phyloP scores from a whole-genome alignment of 2,888 invertebrate species.

The Itoplectis maculator region DNA sequence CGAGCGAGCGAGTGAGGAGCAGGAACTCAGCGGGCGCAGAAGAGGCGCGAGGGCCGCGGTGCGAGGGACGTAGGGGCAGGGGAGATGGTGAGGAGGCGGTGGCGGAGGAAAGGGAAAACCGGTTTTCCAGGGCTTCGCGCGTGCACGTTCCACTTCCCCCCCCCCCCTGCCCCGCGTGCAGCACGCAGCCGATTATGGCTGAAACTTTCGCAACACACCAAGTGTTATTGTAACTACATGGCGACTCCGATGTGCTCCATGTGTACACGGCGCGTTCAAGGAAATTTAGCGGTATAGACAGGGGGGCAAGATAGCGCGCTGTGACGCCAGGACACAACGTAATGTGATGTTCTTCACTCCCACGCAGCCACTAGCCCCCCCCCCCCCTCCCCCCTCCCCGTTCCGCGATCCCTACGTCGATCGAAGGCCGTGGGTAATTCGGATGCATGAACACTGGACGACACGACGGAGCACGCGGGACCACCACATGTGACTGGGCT shows the following conservation, averaged over 20 bases:
- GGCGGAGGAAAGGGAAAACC: conserved; percentile 36
- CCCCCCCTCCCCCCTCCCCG: no score
- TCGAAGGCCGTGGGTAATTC: neutral
- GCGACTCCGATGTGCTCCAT: conserved; percentile 7
- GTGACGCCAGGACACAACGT: neutral
- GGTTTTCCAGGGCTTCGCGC: conserved; percentile 34
- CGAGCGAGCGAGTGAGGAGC: conserved; percentile 21
- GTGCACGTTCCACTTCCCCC: conserved; percentile 37
- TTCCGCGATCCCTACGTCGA: no score
- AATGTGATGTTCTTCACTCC: neutral
- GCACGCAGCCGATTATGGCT: conserved; percentile 47
- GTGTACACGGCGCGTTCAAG: neutral
- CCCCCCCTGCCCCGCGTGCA: no score
- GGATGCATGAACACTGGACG: neutral
- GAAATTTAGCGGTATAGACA: conserved; percentile 10
- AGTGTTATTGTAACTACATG: neutral
- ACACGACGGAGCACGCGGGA: neutral
- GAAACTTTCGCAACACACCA: conserved; percentile 43
- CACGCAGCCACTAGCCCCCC: no score
- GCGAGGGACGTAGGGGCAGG: no score
- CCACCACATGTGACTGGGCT: neutral
- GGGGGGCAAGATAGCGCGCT: neutral
- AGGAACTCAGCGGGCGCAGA: conserved; percentile 18
- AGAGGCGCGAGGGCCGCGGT: conserved; percentile 6
- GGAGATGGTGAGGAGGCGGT: no score